Conservation (phyloP, 2,797 vertebrate species). For the Scleropages formosus region DNA sequence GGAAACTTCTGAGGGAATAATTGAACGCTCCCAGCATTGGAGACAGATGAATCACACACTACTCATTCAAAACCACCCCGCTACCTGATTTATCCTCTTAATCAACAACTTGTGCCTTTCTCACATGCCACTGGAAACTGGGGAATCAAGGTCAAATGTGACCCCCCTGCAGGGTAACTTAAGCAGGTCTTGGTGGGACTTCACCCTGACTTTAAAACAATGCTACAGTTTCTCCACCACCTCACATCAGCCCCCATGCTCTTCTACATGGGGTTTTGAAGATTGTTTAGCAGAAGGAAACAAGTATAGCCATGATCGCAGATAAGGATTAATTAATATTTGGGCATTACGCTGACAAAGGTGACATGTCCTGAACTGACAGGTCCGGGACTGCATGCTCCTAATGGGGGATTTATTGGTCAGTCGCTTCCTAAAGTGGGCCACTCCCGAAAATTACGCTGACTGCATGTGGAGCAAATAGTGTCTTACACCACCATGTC, state of each 20-base stretch:
- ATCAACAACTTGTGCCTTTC: slow-evolving; percentile 14
- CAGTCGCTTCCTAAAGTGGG: neutral
- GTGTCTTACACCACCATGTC: too few relatives aligned
- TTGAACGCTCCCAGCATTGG: neutral
- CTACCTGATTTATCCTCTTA: neutral
- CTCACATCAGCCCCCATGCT: slow-evolving; percentile 26
- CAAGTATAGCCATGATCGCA: slow-evolving; percentile 33
- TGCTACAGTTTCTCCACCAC: slow-evolving; percentile 29
- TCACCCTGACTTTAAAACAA: slow-evolving; percentile 35
- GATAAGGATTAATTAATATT: slow-evolving; percentile 34
- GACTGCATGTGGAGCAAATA: too few relatives aligned
- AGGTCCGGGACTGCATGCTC: slow-evolving; percentile 34
- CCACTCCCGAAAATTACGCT: too few relatives aligned
- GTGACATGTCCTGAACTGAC: slow-evolving; percentile 18
- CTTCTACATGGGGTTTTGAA: slow-evolving; percentile 33
- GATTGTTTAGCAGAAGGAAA: slow-evolving; percentile 34
- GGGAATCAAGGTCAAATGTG: slow-evolving; percentile 47
- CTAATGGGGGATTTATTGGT: slow-evolving; percentile 11
- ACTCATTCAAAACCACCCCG: neutral
- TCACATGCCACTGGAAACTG: slow-evolving; percentile 24
- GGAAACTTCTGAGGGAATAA: neutral
- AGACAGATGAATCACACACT: neutral
- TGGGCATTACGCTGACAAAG: slow-evolving; percentile 31
- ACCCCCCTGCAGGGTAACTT: slow-evolving; percentile 42
- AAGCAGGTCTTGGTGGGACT: slow-evolving; percentile 36